Percentiles rank a stretch among this genome's conserved stretches.
These are phyloP conservation scores for Catocala nupta DNA, from an alignment of 2,888 invertebrate species.

Conservation along the genomic window DNA sequence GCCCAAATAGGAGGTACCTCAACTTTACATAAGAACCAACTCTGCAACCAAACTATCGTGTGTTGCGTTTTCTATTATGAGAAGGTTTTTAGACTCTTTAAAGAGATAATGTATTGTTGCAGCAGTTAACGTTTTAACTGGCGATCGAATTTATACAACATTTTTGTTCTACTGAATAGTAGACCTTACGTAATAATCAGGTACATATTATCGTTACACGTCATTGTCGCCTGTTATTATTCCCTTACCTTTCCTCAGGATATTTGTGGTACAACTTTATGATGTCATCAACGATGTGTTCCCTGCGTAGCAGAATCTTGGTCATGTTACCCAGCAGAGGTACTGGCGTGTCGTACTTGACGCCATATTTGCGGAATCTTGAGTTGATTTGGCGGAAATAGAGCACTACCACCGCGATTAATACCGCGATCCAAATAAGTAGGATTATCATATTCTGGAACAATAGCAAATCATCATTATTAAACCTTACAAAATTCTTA, in stretches of 20 bases:
- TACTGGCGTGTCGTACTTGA: constrained; percentile 58
- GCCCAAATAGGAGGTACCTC: too few species aligned
- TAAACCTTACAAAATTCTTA: too few species aligned
- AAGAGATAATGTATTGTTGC: too few species aligned
- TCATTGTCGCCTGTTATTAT: background rate
- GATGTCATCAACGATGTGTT: constrained; percentile 51
- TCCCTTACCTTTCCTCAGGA: constrained; percentile 65
- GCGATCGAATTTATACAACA: too few species aligned
- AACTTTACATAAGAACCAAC: too few species aligned
- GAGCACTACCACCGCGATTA: constrained; percentile 50
- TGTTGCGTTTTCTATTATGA: too few species aligned
- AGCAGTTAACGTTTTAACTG: too few species aligned
- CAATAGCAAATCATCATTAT: background rate
- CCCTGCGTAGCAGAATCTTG: constrained; percentile 41
- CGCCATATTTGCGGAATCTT: constrained; percentile 56
- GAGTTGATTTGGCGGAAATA: constrained; percentile 59
- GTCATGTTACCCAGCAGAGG: constrained; percentile 67
- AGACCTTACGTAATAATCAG: too few species aligned
- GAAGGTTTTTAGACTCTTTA: too few species aligned
- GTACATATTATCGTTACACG: too few species aligned
- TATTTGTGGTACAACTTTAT: constrained; percentile 54
- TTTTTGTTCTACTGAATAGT: too few species aligned
- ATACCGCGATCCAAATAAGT: constrained; percentile 57
- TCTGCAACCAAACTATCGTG: too few species aligned
- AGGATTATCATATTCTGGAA: constrained; percentile 56